Base-by-base conservation (phyloP, 2,113 vertebrate genomes). In the Cnemophilus loriae region DNA sequence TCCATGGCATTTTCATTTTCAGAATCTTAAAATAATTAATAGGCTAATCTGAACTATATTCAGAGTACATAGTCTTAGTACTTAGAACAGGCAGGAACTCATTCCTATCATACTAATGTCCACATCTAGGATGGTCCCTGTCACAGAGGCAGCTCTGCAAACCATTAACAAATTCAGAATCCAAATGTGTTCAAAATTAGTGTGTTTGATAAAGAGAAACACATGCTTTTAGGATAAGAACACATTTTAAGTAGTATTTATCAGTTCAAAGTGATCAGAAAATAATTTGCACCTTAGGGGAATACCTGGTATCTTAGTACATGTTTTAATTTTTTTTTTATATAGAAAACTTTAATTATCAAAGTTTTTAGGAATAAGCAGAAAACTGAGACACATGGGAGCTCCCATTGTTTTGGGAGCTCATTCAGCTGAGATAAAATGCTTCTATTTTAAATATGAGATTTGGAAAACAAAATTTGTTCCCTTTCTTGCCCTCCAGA, bases 401-500 rank as follows among this genome's bases (percentile, higher is more conserved):
- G 18, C 17, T 76, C 17, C 15, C 8, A 19, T 42, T 79, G 6
- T 47, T 89, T 61, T 56, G 16, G 17, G 19, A 76, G 10, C 11
- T 82, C 28, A 28, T 28, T 49, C 41, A 81, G 16, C 27, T 77
- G 64, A 80, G n/a, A 56, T 19, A 11, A 76, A 69, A 44, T 52
- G 11, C 47, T 88, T 59, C 27, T 42, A 12, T 70, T 55, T 75
- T 67, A 33, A 83, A 71, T 27, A 21, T 27, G 14, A 79, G 23
- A 59, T 59, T 63, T 71, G 33, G 7, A 24, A 1, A 11, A 76
- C 83, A 63, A 47, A 44, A 8, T 1, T 1, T 28, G 3, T 61
- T 7, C 7, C 3, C 13, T 75, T 61, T 44, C 19, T 87, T 47
- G 4, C 2, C 1, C 19, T 2, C 6, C 3, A 7, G 9, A 78